phyloP scores from a whole-genome alignment of 1,140 invertebrate genomes.

The Hirudo medicinalis region DNA sequence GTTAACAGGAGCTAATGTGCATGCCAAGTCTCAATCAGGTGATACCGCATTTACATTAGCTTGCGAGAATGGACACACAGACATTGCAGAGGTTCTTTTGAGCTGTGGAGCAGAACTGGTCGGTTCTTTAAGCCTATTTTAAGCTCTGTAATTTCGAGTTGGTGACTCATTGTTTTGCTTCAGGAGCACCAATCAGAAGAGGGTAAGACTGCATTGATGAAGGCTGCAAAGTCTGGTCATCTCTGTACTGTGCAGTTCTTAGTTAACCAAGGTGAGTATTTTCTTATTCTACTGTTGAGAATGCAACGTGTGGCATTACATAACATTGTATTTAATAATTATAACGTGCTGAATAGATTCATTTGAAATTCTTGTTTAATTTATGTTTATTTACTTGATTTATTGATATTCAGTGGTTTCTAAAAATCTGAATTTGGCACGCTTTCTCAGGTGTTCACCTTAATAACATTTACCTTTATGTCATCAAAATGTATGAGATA shows the following conservation, averaged over 20 bases:
- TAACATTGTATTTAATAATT: background rate
- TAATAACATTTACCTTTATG: no score
- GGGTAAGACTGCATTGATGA: conserved; percentile 46
- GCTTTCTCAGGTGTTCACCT: no score
- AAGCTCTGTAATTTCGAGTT: background rate
- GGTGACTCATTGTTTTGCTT: background rate
- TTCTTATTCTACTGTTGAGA: background rate
- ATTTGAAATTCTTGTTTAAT: no score
- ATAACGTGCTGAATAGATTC: no score
- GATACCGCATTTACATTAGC: conserved; percentile 97
- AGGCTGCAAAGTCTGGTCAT: conserved; percentile 44
- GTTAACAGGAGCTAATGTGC: conserved; percentile 68
- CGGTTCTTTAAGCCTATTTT: background rate
- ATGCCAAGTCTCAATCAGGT: conserved; percentile 91
- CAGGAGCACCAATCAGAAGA: conserved; percentile 42
- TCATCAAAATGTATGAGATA: no score
- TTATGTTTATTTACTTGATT: no score
- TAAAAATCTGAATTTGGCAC: no score
- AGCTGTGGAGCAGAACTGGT: conserved; percentile 13
- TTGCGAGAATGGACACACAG: conserved; percentile 93
- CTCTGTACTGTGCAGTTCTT: conserved; percentile 43
- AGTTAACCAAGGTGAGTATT: conserved; percentile 35
- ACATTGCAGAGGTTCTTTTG: conserved; percentile 71
- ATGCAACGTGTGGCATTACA: background rate
- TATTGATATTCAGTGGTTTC: no score